Conservation (phyloP, 2,888 invertebrate genomes). For the Macropis europaea region DNA sequence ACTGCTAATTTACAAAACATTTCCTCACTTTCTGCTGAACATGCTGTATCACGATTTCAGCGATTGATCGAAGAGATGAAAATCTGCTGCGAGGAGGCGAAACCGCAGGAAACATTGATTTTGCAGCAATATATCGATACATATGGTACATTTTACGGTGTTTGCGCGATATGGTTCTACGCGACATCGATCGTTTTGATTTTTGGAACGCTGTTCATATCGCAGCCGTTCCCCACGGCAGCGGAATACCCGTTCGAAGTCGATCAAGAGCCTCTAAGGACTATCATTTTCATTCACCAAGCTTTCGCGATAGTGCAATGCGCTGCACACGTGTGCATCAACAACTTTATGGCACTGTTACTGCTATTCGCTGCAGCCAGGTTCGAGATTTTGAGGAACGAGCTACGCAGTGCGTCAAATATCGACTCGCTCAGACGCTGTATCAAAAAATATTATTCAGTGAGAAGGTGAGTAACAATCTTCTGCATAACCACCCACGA, state of each 20-base stretch:
- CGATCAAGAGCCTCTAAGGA: constrained; percentile 39
- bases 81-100: constrained; percentile 43
- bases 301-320: constrained; percentile 62
- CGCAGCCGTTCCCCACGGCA: constrained; percentile 64
- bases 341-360: constrained; percentile 60
- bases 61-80: constrained; percentile 48
- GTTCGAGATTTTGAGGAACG: constrained; percentile 62
- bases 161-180: constrained; percentile 49
- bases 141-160: constrained; percentile 57
- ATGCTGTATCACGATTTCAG: too few relatives aligned
- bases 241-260: too few relatives aligned
- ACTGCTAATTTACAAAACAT: too few relatives aligned
- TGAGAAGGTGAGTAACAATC: constrained; percentile 55
- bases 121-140: constrained; percentile 65
- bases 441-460: constrained; percentile 59
- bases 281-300: constrained; percentile 63
- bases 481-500: neutral
- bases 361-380: constrained; percentile 65
- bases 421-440: constrained; percentile 51
- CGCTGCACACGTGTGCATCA: constrained; percentile 57
- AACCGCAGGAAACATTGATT: constrained; percentile 49
- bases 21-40: too few relatives aligned
- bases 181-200: constrained; percentile 45
- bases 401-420: constrained; percentile 37
- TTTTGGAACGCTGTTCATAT: constrained; percentile 56